phyloP scores from a whole-genome alignment of 2,113 vertebrate genomes.

The Steatornis caripensis region DNA sequence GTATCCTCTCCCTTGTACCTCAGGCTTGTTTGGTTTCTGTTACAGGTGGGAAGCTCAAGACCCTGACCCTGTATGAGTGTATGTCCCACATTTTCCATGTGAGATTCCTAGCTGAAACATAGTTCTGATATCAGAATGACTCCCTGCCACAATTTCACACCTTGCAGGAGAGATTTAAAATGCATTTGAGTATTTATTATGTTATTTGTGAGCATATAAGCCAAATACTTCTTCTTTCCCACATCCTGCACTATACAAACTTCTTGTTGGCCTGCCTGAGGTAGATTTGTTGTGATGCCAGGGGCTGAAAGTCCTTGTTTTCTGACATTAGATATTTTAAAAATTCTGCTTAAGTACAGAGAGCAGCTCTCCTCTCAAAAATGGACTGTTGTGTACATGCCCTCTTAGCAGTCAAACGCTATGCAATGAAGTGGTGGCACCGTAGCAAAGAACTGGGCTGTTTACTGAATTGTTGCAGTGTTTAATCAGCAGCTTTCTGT shows the following conservation, averaged over 20 bases:
- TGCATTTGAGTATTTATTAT: neutral
- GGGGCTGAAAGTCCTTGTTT: neutral
- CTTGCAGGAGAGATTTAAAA: neutral
- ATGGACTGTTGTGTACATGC: neutral
- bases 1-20: neutral
- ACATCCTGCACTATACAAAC: neutral
- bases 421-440: accelerated
- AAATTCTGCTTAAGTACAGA: neutral
- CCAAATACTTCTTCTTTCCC: neutral
- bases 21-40: neutral
- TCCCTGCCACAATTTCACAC: neutral
- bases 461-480: neutral
- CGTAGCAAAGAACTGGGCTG: neutral
- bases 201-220: neutral
- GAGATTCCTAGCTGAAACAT: neutral
- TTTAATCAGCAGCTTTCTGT: neutral
- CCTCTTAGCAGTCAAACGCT: neutral
- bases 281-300: neutral
- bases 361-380: neutral
- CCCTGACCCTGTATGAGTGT: neutral
- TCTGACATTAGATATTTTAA: neutral
- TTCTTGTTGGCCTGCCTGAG: neutral
- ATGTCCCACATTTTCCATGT: neutral
- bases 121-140: neutral
- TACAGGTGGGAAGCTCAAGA: neutral